Evolutionary conservation across 53 echinoderm and acorn worm species (phyloP).

Genomic region (Antedon mediterranea): DNA sequence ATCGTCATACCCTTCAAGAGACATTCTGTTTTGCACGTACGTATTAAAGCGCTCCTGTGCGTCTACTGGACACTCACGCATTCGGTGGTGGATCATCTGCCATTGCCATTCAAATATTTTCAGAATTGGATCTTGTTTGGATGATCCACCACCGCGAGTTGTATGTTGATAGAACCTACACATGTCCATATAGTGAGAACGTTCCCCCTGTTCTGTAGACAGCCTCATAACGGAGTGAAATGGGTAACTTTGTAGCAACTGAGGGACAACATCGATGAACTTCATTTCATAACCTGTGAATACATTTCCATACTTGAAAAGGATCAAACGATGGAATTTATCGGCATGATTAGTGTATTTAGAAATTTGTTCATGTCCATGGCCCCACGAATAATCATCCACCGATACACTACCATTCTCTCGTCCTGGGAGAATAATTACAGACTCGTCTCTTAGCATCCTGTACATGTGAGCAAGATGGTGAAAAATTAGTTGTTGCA

Average conservation of each 20-base stretch:
- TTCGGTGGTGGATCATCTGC: slow-evolving; percentile 7
- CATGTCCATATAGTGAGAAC: slow-evolving; percentile 18
- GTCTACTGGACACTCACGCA: background rate
- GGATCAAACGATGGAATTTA: slow-evolving; percentile 26
- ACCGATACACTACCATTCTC: background rate
- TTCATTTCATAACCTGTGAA: slow-evolving; percentile 42
- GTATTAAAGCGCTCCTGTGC: background rate
- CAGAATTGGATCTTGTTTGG: background rate
- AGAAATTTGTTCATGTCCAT: background rate
- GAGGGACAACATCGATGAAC: slow-evolving; percentile 27
- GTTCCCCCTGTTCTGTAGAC: slow-evolving; percentile 21
- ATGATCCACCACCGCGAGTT: slow-evolving; percentile 6
- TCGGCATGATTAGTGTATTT: slow-evolving; percentile 16
- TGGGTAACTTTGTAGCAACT: slow-evolving; percentile 11
- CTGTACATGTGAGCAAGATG: too few species aligned
- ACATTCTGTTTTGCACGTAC: background rate
- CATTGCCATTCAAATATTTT: slow-evolving; percentile 7
- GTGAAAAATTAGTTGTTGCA: too few species aligned
- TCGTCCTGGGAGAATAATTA: background rate
- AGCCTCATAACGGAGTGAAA: slow-evolving; percentile 21
- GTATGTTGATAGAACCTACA: slow-evolving; percentile 21
- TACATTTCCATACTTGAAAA: slow-evolving; percentile 15
- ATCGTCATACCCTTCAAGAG: too few species aligned
- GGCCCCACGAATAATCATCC: slow-evolving; percentile 20
- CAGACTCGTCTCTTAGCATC: too few species aligned